These are phyloP conservation scores for Osedax frankpressi DNA, from an alignment of 2,888 invertebrate genomes.

Conservation along the genomic window DNA sequence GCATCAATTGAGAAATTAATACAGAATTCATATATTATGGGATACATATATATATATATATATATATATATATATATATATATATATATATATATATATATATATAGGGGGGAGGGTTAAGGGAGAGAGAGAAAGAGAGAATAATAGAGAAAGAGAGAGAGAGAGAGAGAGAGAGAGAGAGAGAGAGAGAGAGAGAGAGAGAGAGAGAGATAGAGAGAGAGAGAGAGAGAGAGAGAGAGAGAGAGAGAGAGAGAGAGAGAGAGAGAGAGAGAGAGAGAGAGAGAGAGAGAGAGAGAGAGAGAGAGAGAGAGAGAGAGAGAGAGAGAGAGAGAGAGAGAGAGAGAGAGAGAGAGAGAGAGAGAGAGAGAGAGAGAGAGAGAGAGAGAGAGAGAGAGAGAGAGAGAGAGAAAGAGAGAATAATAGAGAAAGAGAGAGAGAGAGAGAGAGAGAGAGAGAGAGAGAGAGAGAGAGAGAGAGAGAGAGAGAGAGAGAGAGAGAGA, in stretches of 20 bases:
- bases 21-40: too few relatives aligned
- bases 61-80: constrained; percentile 9
- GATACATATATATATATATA: constrained; percentile 6
- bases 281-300: neutral
- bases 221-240: neutral
- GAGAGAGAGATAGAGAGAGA: too few relatives aligned
- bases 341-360: neutral
- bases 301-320: neutral
- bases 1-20: neutral
- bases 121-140: too few relatives aligned
- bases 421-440: neutral
- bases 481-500: too few relatives aligned
- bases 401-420: neutral
- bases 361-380: neutral
- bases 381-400: neutral
- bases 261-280: neutral
- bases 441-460: neutral
- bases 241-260: neutral
- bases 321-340: constrained; percentile 1
- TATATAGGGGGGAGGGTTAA: too few relatives aligned
- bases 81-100: constrained; percentile 13
- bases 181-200: too few relatives aligned
- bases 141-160: neutral
- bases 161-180: neutral
- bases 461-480: neutral